These are phyloP conservation scores for Oligia latruncula DNA, from an alignment of 2,888 invertebrate genomes.

Conservation along the genomic window DNA sequence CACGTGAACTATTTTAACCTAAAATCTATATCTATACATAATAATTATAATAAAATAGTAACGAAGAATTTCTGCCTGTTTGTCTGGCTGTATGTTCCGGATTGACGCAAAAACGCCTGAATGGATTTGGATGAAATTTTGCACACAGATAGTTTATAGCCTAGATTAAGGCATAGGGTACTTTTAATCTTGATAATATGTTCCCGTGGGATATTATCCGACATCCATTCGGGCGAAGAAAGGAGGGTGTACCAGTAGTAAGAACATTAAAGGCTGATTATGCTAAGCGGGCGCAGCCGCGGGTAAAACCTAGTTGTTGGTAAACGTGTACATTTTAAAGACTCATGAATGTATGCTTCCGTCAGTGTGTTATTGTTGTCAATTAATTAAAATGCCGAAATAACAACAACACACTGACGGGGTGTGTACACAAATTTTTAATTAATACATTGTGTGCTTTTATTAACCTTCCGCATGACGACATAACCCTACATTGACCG, in stretches of 20 bases:
- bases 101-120: background rate
- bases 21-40: background rate
- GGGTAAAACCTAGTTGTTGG: background rate
- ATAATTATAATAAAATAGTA: background rate
- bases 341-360: conserved; percentile 49
- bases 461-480: conserved; percentile 53
- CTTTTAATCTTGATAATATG: background rate
- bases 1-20: background rate
- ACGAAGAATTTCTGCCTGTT: background rate
- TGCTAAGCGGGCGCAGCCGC: background rate
- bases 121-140: background rate
- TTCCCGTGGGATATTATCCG: background rate
- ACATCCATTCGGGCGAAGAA: background rate
- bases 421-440: conserved; percentile 73
- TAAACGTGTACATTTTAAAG: conserved; percentile 36
- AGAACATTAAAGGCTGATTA: background rate
- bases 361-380: conserved; percentile 51
- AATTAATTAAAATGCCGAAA: conserved; percentile 68
- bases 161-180: background rate
- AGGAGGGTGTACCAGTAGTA: background rate
- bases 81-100: background rate
- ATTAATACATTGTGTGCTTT: conserved; percentile 69
- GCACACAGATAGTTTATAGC: background rate
- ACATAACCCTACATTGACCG: conserved; percentile 17
- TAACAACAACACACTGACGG: conserved; percentile 65